Evolutionary conservation across 2,888 invertebrate genomes (phyloP).

Genomic region (Nudaria mundana): DNA sequence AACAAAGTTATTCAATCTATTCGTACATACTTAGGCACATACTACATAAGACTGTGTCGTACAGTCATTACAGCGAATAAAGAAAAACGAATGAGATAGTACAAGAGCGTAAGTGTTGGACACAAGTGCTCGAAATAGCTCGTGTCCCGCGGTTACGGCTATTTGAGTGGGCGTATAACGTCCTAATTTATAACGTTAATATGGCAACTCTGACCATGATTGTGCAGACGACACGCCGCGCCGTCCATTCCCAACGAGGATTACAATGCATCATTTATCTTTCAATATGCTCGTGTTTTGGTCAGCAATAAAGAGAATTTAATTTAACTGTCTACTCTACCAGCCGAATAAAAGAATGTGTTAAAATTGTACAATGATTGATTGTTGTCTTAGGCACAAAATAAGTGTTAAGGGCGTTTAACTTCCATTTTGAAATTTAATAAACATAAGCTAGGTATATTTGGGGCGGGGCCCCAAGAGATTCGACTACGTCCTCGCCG

Average conservation of each 20-base stretch:
- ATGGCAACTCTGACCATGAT: slow-evolving; percentile 51
- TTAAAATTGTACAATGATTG: too few relatives aligned
- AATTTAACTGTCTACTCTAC: not conserved
- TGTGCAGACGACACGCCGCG: slow-evolving; percentile 32
- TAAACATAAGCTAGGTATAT: too few relatives aligned
- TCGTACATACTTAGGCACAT: not conserved
- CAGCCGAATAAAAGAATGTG: not conserved
- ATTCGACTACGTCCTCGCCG: too few relatives aligned
- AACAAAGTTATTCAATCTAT: slow-evolving; percentile 3
- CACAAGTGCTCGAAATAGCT: slow-evolving; percentile 70
- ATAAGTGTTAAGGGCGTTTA: too few relatives aligned
- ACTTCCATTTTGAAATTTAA: too few relatives aligned
- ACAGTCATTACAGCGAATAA: slow-evolving; percentile 33
- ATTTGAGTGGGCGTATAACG: slow-evolving; percentile 73
- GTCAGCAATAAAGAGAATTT: not conserved
- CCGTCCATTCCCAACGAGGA: not conserved
- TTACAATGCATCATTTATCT: not conserved
- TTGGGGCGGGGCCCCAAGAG: too few relatives aligned
- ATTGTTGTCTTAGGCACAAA: too few relatives aligned
- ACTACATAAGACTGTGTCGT: too few relatives aligned
- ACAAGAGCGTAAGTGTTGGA: slow-evolving; percentile 47
- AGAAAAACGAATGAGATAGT: slow-evolving; percentile 48
- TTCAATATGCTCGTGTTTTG: not conserved
- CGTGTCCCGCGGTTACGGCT: slow-evolving; percentile 66
- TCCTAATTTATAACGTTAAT: slow-evolving; percentile 80